Base-by-base conservation (phyloP, 2,113 vertebrate genomes). In the Pedionomus torquatus region DNA sequence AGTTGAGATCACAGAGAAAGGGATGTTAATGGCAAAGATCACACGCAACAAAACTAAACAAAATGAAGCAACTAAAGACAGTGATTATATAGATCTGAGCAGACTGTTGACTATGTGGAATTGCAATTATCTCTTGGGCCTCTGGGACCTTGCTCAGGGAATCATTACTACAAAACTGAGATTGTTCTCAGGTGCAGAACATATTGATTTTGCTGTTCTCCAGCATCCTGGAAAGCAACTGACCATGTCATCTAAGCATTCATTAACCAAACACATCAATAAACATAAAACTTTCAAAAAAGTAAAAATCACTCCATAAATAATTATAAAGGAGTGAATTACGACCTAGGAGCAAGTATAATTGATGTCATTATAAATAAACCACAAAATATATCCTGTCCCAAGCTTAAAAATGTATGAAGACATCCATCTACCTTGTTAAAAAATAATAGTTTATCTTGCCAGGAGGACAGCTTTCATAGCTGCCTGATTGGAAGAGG, bases 251-350 rank as follows among this genome's bases (percentile, higher is more conserved):
- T 94, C 96, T 96, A 97, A 95, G 80, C 52, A 28, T 97, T 90
- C 18, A 64, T 97, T 97, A 97, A 97, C 72, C 78, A 97, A 96
- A 96, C 95, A 90, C 79, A 87, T 97, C 95, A 96, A 95, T 97
- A 96, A 93, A 93, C 83, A 94, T 93, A 97, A 97, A 97, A 90
- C 92, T 94, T 95, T 91, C 96, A 96, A 89, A 96, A 89, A 89
- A 89, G 87, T 95, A 95, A 97, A 97, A 97, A 98, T 96, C 91
- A 93, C 91, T 93, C 97, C 92, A 92, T 85, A 93, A 97, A 96
- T 96, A 97, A 94, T 97, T 95, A 96, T 97, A 96, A 89, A 91
- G 64, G 83, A 83, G 77, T 96, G 95, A 98, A 97, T 97, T 97
- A 98, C 95, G 96, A 89, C 90, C 82, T 69, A 49, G 66, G 64